Base-by-base conservation (phyloP, 2,888 invertebrate genomes). In the Rhagonycha lutea region DNA sequence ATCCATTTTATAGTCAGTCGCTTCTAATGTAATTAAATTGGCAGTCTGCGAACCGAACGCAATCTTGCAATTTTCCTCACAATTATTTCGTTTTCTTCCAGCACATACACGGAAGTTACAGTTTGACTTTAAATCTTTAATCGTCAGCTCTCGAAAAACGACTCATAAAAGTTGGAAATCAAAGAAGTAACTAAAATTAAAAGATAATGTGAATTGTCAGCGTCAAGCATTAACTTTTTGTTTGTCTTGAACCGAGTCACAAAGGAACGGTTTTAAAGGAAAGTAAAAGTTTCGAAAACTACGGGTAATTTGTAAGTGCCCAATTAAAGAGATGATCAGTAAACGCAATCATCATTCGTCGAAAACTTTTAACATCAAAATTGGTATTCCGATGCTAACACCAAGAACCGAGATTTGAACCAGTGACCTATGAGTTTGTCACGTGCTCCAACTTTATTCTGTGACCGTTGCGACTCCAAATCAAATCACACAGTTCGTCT, bases 371-470 rank as follows among this genome's bases (percentile, higher is more conserved):
- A 77, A 77, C 75, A 47, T 77, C 76, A 76, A 74, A 82, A 82
- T 84, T 84, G 79, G 84, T 83, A 84, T 84, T 83, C 84, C 72
- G 82, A 69, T 69, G 69, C 73, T 77, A 79, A 78, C 80, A 74
- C 78, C 61, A 29, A 73, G 75, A 79, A 75, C 80, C 75, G 81
- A 83, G 82, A 82, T 83, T 81, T 82, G 82, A 84, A 79, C 83
- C 84, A 83, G 84, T 85, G 85, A 85, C 85, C 85, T 84, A 84
- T 84, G 84, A 83, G 83, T 76, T 79, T 79, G 83, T 84, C 85
- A 84, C 84, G 84, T 75, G 79, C 68, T 65, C 29, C 70, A 75
- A 82, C 82, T 83, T 83, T 83, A 83, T 83, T 83, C 83, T 77
- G 78, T 79, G 78, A 69, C 76, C 80, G 83, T 82, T 80, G 82